A percentile compares a stretch with the other conserved stretches of the same genome.
These are phyloP conservation scores for Heliangelus exortis DNA, from an alignment of 2,797 vertebrate species.

Conservation along the genomic window DNA sequence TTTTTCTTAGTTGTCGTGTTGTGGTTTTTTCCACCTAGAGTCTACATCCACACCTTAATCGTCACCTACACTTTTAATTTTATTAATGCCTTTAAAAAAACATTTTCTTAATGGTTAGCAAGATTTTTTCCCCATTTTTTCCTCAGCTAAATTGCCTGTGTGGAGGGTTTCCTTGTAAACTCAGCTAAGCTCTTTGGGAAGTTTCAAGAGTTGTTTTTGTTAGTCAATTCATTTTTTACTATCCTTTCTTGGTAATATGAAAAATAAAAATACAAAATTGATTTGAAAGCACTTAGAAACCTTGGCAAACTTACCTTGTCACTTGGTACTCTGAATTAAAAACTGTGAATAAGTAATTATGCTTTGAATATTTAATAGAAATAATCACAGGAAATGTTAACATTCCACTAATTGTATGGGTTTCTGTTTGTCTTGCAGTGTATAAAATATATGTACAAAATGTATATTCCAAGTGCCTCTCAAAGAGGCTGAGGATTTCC, in stretches of 20 bases:
- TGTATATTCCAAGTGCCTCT: neutral
- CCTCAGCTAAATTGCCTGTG: neutral
- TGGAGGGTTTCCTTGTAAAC: neutral
- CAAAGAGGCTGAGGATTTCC: neutral
- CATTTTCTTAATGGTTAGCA: neutral
- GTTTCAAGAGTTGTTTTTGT: neutral
- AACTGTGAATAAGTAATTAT: neutral
- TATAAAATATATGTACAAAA: neutral
- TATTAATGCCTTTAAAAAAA: neutral
- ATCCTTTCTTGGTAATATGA: neutral
- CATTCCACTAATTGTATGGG: neutral
- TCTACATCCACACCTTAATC: neutral
- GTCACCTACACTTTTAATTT: neutral
- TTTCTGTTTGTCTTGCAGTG: neutral
- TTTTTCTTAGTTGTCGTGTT: neutral
- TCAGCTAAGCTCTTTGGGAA: neutral
- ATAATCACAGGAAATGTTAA: neutral
- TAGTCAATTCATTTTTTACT: rapidly evolving
- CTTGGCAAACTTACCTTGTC: neutral
- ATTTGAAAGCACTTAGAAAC: neutral
- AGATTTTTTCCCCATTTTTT: neutral
- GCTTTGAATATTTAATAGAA: neutral
- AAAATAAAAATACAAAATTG: neutral
- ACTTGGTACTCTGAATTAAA: neutral
- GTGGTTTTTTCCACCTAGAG: neutral